Evolutionary conservation across 2,888 invertebrate species (phyloP).

Genomic region (Drosophila anomalata): DNA sequence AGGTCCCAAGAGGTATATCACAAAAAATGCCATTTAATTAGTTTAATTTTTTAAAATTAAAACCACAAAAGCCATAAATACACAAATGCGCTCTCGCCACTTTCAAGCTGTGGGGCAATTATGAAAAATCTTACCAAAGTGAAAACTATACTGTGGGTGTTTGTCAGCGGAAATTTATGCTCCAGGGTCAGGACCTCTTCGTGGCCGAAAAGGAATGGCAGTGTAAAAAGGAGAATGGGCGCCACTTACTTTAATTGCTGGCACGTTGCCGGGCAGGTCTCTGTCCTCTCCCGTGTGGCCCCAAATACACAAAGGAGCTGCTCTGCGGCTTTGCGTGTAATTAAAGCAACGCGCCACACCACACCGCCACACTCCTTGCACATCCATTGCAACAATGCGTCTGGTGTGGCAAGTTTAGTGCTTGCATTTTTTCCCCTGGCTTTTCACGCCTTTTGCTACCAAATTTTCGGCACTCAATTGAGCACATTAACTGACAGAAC

Average conservation of each 20-base stretch:
- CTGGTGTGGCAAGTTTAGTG: slow-evolving; percentile 22
- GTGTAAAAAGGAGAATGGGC: slow-evolving; percentile 53
- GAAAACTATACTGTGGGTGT: slow-evolving; percentile 33
- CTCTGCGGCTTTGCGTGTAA: slow-evolving; percentile 60
- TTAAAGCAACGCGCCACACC: slow-evolving; percentile 66
- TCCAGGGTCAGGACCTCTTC: slow-evolving; percentile 23
- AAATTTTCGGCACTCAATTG: slow-evolving; percentile 66
- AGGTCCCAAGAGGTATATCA: no score
- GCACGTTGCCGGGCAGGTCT: slow-evolving; percentile 26
- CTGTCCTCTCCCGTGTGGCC: slow-evolving; percentile 6
- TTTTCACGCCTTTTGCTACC: slow-evolving; percentile 22
- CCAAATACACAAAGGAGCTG: slow-evolving; percentile 38
- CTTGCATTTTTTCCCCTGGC: slow-evolving; percentile 22
- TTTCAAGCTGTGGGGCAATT: slow-evolving; percentile 20
- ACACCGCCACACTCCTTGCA: slow-evolving; percentile 16
- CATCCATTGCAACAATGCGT: slow-evolving; percentile 63
- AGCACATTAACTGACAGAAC: slow-evolving; percentile 61
- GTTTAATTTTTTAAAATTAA: neutral
- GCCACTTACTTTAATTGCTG: slow-evolving; percentile 75
- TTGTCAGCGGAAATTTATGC: slow-evolving; percentile 47
- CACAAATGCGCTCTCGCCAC: neutral
- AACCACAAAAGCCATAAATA: slow-evolving; percentile 3
- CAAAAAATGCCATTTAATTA: neutral
- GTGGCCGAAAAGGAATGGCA: slow-evolving; percentile 38
- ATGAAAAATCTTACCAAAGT: slow-evolving; percentile 40